Base-by-base conservation (phyloP, 2,888 invertebrate species). In the Diaperis boleti region DNA sequence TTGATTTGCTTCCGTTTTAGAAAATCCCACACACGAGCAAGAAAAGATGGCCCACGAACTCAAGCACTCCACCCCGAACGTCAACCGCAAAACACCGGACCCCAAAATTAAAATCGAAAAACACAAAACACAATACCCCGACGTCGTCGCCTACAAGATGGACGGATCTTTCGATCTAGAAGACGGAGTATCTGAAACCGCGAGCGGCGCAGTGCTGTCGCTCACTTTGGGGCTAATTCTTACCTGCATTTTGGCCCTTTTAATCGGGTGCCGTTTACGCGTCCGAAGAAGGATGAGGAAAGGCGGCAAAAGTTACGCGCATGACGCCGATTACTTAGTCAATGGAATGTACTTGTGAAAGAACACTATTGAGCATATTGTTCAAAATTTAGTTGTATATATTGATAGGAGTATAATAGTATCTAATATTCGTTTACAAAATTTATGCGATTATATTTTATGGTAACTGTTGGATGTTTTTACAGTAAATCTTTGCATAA, bases 331-430 rank as follows among this genome's bases (percentile, higher is more conserved):
- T 84, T 97, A 96, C 83, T 86, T 98, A 74, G 96, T 98, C 73
- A 97, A 98, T 83, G 97, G 97, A 76, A 97, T 98, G 96, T 98
- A 97, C 83, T 89, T 97, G 78, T 95, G 89, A 86, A 60, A n/a
- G n/a, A n/a, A n/a, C n/a, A n/a, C n/a, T 13, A 22, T 66, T 68
- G 70, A 68, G 67, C 70, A 70, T 63, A 69, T 69, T 70, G 70
- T 69, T 69, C 68, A 66, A 59, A 54, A 50, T n/a, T 4, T 42
- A 59, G 50, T 42, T 59, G 50, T 60, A 44, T 29, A 55, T 61
- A 61, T 33, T 33, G 33, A 33, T 31, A 31, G 31, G 47, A 54
- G 41, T 10, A 15, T 14, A 26, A 41, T 26, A 13, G 10, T n/a
- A 39, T n/a, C n/a, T n/a, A n/a, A n/a, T 22, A 13, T 15, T 33